These are phyloP conservation scores for Cromileptes altivelis DNA, from an alignment of 2,113 vertebrate genomes.

Conservation along the genomic window DNA sequence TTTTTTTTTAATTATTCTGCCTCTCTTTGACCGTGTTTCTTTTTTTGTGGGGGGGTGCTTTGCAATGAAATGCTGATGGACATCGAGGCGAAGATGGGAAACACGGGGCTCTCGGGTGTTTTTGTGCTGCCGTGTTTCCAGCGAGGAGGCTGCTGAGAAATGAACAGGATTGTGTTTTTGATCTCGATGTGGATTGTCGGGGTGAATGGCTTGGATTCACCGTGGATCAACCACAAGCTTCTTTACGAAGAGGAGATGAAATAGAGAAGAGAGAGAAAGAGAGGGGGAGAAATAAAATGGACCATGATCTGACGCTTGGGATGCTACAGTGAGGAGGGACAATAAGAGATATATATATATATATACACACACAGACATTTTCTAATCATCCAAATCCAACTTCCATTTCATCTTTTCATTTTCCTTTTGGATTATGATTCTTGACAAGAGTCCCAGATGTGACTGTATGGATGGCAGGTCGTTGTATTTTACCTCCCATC, in stretches of 20 bases:
- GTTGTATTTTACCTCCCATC: constrained; percentile 68
- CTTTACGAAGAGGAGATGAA: constrained; percentile 61
- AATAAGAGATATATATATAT: constrained; percentile 40
- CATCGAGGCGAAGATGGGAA: constrained; percentile 67
- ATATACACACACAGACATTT: not conserved
- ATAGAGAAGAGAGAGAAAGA: constrained; percentile 9
- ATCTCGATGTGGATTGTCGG: constrained; percentile 64
- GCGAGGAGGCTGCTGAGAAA: constrained; percentile 37
- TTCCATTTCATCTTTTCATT: constrained; percentile 35
- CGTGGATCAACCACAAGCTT: constrained; percentile 61
- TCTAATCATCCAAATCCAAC: constrained; percentile 35
- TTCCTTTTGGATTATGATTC: constrained; percentile 77
- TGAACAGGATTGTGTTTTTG: constrained; percentile 66
- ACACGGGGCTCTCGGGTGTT: constrained; percentile 50
- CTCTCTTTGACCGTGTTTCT: constrained; percentile 27
- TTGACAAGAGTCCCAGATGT: constrained; percentile 70
- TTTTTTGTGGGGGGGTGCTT: constrained; percentile 5
- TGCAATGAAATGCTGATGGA: constrained; percentile 69
- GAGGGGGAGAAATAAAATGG: constrained; percentile 33
- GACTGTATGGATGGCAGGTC: constrained; percentile 76
- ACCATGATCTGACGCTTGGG: constrained; percentile 74
- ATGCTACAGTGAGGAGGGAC: constrained; percentile 67
- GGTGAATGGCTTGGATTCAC: constrained; percentile 64
- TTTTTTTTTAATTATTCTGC: not conserved
- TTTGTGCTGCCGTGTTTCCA: constrained; percentile 43